Evolutionary conservation across 2,797 vertebrate genomes (phyloP), one percentile per base, ranked within the genome.

Genomic region (Sebastes reedi): DNA sequence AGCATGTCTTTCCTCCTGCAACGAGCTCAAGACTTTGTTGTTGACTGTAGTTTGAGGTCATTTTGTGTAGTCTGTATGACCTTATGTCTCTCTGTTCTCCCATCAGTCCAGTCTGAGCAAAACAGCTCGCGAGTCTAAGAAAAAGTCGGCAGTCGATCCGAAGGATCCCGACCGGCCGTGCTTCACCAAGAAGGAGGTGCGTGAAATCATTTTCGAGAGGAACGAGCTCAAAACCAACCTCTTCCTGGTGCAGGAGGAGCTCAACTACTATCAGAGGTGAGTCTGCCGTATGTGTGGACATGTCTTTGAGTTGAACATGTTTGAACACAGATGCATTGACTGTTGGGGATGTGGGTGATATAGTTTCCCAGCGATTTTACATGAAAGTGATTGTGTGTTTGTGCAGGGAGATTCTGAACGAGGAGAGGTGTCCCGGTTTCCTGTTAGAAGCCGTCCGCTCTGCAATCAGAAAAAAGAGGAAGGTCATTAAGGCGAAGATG

Each of bases 201-300:
- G 97, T 20, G 97, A 99, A 89, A 97, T 99, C 85, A 92, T 99
- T 76, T 97, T 96, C 25, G 98, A 99, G 93, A 93, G 98, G 73
- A 99, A 99, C 0, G 98, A 99, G 88, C 96, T 99, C 72, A 99
- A 98, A 94, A 97, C 98, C 82, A 99, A 97, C 86, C 95, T 99
- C 39, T 99, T 99, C 92, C 86, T 99, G 90, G 96, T 99, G 85
- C 97, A 98, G 94, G 98, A 99, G 90, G 98, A 99, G 88, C 89
- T 99, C 87, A 96, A 92, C 54, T 99, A 98, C 93, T 99, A 99
- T 89, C 97, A 99, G 89, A 95, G 98, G 98, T 99, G 75, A 90
- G 94, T 64, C n/a, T 32, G 8, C 22, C 24, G 18, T 42, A 14
- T 55, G 11, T 60, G 32, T 67, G 27, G 8, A 10, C 10, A 2